Evolutionary conservation across 1,140 invertebrate species (phyloP).

Genomic region (Sarcophaga peregrina): DNA sequence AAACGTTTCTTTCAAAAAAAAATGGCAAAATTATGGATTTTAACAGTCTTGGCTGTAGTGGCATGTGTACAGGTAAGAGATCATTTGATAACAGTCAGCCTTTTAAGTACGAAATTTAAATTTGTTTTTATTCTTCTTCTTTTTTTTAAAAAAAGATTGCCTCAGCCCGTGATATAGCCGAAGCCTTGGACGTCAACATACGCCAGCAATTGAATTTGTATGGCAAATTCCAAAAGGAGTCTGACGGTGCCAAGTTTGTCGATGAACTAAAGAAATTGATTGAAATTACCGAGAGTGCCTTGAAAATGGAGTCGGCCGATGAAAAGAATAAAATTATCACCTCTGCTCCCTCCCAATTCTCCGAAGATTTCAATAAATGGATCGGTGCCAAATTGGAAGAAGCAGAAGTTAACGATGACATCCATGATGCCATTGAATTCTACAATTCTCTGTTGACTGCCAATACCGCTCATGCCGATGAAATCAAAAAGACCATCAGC

Average conservation of each 20-base stretch:
- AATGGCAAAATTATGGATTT: slow-evolving; percentile 50
- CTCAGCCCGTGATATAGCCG: slow-evolving; percentile 45
- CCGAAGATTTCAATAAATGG: slow-evolving; percentile 48
- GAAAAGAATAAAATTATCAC: slow-evolving; percentile 49
- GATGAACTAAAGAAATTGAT: slow-evolving; percentile 51
- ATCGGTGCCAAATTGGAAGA: slow-evolving; percentile 48
- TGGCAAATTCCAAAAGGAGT: slow-evolving; percentile 47
- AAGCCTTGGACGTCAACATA: slow-evolving; percentile 51
- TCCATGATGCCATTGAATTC: slow-evolving; percentile 49
- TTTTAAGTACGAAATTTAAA: neutral
- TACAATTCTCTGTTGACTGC: slow-evolving; percentile 47
- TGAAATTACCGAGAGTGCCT: slow-evolving; percentile 48
- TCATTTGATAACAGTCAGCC: neutral
- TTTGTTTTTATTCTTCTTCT: neutral
- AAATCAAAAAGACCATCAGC: slow-evolving; percentile 50
- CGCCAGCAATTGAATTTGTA: slow-evolving; percentile 51
- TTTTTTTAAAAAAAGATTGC: slow-evolving; percentile 39
- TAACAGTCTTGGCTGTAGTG: slow-evolving; percentile 50
- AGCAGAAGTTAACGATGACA: slow-evolving; percentile 49
- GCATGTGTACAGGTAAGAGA: slow-evolving; percentile 49
- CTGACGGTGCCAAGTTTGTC: slow-evolving; percentile 49
- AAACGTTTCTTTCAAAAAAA: neutral
- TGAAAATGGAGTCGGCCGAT: slow-evolving; percentile 49
- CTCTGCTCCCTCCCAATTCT: slow-evolving; percentile 45
- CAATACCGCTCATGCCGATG: slow-evolving; percentile 44